These are phyloP conservation scores for Steatornis caripensis DNA, from an alignment of 2,113 vertebrate genomes.

Conservation along the genomic window DNA sequence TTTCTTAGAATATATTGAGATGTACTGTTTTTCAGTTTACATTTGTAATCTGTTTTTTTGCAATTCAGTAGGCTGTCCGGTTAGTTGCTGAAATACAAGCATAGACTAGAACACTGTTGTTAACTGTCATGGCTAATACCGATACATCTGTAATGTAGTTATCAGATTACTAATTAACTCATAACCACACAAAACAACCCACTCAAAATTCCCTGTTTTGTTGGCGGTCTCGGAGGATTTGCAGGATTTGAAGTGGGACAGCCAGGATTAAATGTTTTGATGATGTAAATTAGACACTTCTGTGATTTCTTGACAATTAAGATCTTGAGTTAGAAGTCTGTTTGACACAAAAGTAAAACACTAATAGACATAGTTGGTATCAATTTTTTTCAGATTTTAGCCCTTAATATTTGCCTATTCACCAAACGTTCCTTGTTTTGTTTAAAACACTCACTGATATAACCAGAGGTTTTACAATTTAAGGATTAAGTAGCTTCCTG, in stretches of 20 bases:
- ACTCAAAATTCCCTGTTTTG: background rate
- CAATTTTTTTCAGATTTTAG: background rate
- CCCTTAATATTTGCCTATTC: background rate
- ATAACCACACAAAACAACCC: background rate
- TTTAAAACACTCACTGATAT: accelerated
- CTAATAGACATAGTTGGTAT: background rate
- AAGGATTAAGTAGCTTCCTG: background rate
- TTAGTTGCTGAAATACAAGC: background rate
- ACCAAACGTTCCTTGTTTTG: background rate
- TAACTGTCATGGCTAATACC: background rate
- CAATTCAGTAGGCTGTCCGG: background rate
- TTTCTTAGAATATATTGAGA: background rate
- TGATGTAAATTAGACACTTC: background rate
- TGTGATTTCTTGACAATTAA: background rate
- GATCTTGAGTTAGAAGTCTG: background rate
- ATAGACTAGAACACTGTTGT: background rate
- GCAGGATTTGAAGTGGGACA: background rate
- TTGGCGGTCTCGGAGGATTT: background rate
- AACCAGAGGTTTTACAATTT: background rate
- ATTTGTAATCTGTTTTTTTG: background rate
- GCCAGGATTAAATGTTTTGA: background rate
- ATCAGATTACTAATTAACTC: background rate
- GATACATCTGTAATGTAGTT: background rate
- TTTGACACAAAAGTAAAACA: background rate
- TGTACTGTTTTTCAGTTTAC: background rate